Percentiles rank a stretch among this genome's conserved stretches.
These are phyloP conservation scores for Campylomormyrus numenius DNA, from an alignment of 2,113 vertebrate species.

Conservation along the genomic window DNA sequence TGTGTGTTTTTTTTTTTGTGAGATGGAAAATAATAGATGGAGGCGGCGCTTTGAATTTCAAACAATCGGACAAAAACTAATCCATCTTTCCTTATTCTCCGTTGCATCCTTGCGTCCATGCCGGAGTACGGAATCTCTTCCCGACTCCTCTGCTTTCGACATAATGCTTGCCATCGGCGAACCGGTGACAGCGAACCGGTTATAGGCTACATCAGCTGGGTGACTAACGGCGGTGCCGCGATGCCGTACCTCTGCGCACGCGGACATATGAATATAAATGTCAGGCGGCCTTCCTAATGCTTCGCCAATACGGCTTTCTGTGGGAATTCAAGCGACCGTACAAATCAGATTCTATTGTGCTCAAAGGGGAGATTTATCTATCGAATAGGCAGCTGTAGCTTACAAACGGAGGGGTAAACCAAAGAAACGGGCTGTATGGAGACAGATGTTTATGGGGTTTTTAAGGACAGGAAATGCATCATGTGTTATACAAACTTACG, in stretches of 20 bases:
- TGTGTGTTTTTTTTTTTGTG: background rate
- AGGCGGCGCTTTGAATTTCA: background rate
- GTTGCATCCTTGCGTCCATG: background rate
- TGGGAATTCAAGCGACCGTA: background rate
- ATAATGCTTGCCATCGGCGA: background rate
- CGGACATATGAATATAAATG: background rate
- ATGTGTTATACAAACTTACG: background rate
- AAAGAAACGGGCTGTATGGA: background rate
- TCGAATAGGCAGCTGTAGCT: background rate
- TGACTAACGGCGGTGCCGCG: background rate
- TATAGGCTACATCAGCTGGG: background rate
- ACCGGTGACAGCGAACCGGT: background rate
- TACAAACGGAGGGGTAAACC: background rate
- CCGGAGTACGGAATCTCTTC: background rate
- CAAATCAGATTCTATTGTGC: background rate
- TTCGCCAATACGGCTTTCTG: background rate
- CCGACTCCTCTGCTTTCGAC: background rate
- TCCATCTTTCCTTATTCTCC: background rate
- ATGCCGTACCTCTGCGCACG: background rate
- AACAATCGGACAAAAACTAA: background rate
- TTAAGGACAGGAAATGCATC: background rate
- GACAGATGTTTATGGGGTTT: background rate
- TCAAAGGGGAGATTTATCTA: no score
- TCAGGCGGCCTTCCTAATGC: background rate
- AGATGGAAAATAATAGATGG: background rate